Base-by-base conservation (phyloP, 2,888 invertebrate species). In the Baronia brevicornis region DNA sequence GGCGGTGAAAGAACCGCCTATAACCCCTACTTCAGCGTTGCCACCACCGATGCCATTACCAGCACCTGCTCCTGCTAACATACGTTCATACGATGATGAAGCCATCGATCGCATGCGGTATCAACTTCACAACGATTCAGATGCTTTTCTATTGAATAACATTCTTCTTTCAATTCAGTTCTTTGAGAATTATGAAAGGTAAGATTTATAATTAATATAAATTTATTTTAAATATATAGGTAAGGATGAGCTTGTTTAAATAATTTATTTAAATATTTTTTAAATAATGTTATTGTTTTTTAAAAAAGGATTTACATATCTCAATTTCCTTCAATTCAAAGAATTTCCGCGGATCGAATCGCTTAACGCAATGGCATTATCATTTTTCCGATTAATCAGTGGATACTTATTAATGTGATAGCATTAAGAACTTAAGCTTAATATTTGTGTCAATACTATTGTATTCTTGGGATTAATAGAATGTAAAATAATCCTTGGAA, bases 181-280 rank as follows among this genome's bases (percentile, higher is more conserved):
- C 72, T 93, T 92, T 53, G 88, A 90, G 44, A 91, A 94, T 63
- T 93, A 88, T 56, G 90, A 93, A 61, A 86, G 88, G 93, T 93
- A 67, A 84, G 87, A 30, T 18, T 28, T 14, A n/a, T n/a, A n/a
- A n/a, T n/a, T n/a, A n/a, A n/a, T n/a, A n/a, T n/a, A n/a, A n/a
- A n/a, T n/a, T n/a, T n/a, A n/a, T n/a, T n/a, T n/a, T n/a, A n/a
- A n/a, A n/a, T n/a, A n/a, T n/a, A n/a, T n/a, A n/a, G n/a, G n/a
- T n/a, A n/a, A n/a, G n/a, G n/a, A n/a, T n/a, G n/a, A n/a, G n/a
- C n/a, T n/a, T n/a, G n/a, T n/a, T n/a, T n/a, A n/a, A n/a, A n/a
- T n/a, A n/a, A n/a, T n/a, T n/a, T n/a, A n/a, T n/a, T n/a, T n/a
- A n/a, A n/a, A n/a, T n/a, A n/a, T n/a, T n/a, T n/a, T n/a, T n/a